A percentile compares a stretch with the other conserved stretches of the same genome.
These are phyloP conservation scores for Drosophila saltans DNA, from an alignment of 1,140 invertebrate species.

Conservation along the genomic window DNA sequence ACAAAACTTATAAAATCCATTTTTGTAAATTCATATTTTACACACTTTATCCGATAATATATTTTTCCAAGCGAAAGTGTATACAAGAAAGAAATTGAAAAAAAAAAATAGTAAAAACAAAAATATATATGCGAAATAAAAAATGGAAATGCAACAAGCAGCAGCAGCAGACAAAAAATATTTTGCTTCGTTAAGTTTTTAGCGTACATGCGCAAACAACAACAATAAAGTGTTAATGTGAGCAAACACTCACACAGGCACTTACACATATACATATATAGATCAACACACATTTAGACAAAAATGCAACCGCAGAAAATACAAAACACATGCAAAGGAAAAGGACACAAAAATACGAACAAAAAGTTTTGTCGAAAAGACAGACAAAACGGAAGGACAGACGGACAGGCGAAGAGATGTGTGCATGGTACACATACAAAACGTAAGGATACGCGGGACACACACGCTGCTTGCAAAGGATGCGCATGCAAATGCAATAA, in stretches of 20 bases:
- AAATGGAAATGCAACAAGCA: conserved; percentile 63
- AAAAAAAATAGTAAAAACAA: conserved; percentile 24
- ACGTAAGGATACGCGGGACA: conserved; percentile 32
- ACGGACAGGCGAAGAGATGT: background rate
- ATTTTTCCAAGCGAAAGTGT: background rate
- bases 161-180: conserved; percentile 46
- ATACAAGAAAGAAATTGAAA: background rate
- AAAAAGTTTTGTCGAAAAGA: conserved; percentile 13
- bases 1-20: no score
- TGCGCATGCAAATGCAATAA: conserved; percentile 69
- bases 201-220: conserved; percentile 60
- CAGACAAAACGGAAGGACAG: no score
- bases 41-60: background rate
- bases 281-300: conserved; percentile 17
- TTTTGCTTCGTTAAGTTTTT: conserved; percentile 76
- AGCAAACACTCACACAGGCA: conserved; percentile 30
- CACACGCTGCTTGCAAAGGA: conserved; percentile 13
- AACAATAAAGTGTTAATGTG: conserved; percentile 65
- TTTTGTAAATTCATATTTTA: no score
- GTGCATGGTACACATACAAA: background rate
- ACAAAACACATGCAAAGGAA: conserved; percentile 63
- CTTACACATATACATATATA: conserved; percentile 16
- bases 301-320: conserved; percentile 66
- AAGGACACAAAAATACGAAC: background rate
- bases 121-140: conserved; percentile 41